phyloP scores from a whole-genome alignment of 2,888 invertebrate genomes.

The Rotaria macrura region DNA sequence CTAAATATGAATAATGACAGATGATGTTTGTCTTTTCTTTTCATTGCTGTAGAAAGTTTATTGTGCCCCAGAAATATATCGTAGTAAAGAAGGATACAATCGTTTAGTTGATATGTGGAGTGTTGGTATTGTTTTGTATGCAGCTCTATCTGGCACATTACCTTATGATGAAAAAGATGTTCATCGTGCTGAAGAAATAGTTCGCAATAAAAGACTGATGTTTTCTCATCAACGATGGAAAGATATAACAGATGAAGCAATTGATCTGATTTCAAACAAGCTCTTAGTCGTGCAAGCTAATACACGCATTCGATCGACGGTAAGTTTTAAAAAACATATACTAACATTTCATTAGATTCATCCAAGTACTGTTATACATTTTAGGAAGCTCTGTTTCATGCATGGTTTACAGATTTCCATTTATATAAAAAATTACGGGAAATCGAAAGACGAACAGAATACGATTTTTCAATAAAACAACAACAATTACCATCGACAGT shows the following conservation, averaged over 20 bases:
- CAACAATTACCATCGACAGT: neutral
- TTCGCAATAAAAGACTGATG: neutral
- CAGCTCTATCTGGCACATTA: neutral
- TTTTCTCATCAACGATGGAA: neutral
- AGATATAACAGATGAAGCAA: neutral
- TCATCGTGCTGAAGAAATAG: neutral
- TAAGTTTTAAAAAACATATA: neutral
- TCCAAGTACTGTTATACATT: neutral
- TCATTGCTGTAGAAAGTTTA: slow-evolving; percentile 13
- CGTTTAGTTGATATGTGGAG: neutral
- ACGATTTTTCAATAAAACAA: neutral
- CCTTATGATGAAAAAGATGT: slow-evolving; percentile 7
- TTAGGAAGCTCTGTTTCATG: neutral
- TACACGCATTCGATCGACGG: neutral
- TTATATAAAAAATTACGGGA: neutral
- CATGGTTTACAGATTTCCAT: neutral
- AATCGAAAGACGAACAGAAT: neutral
- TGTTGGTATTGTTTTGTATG: slow-evolving; percentile 13
- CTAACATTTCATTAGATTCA: too few species aligned
- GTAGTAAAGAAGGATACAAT: neutral
- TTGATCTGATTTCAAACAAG: neutral
- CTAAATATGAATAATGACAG: neutral
- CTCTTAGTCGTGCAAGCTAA: neutral
- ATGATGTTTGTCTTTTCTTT: neutral
- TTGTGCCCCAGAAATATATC: neutral